Base-by-base conservation (phyloP, 2,113 vertebrate genomes). In the Mus musculus region DNA sequence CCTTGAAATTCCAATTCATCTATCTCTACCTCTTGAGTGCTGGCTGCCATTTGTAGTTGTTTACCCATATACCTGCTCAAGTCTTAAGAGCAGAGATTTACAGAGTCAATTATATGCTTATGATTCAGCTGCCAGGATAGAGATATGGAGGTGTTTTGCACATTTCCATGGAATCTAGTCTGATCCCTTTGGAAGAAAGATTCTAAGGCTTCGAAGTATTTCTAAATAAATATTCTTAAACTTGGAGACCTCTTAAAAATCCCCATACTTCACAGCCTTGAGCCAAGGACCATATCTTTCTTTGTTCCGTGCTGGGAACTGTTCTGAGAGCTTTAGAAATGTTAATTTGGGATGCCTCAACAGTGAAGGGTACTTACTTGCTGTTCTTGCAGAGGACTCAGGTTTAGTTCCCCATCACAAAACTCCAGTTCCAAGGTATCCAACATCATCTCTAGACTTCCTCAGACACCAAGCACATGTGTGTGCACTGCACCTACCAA, bases 261-360 rank as follows among this genome's bases (percentile, higher is more conserved):
- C 22, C 46, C 49, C 16, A 36, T 59, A 67, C 30, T 80, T 81
- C 56, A 94, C 73, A 89, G 82, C 77, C 77, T 86, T 65, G 30
- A 85, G 75, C 59, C 90, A 88, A 90, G 86, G 69, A 72, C 96
- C 86, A 63, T 52, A 39, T 89, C 75, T 89, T 54, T 95, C 75
- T 77, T 96, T 88, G 73, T 30, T 94, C 69, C 82, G 52, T 72
- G 54, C 46, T 54, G 75, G 80, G 63, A 96, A 97, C 39, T 73
- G 2, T 76, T 81, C 87, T 94, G 76, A 95, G 36, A 91, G 42
- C 30, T 96, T 93, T 92, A 80, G 39, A 95, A 87, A 92, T 85
- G 78, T 22, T 42, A 69, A 80, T 82, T 93, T 49, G 4, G 19
- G 52, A 16, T 1, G 7, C 16, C 22, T 82, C 36, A 4, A 14